These are phyloP conservation scores for Crotalus horridus DNA, from an alignment of 2,113 vertebrate species.

Conservation along the genomic window DNA sequence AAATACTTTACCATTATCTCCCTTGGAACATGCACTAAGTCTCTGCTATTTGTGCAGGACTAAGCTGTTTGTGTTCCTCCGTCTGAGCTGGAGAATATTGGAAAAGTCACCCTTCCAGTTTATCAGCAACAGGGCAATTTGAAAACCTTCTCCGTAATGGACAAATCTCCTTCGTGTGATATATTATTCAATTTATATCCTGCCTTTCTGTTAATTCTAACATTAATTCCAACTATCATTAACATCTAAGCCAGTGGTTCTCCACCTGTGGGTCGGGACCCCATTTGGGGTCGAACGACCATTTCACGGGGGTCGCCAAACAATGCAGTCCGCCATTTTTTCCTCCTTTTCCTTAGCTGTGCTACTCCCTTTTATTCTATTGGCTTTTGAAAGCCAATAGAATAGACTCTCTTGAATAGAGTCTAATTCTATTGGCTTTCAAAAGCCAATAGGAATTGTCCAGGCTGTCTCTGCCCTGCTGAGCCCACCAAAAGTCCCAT, in stretches of 20 bases:
- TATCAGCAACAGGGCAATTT: slow-evolving; percentile 57
- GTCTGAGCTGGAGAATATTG: slow-evolving; percentile 65
- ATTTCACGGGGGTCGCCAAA: too few relatives aligned
- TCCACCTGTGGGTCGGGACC: too few relatives aligned
- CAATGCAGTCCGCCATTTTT: too few relatives aligned
- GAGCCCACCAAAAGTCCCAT: too few relatives aligned
- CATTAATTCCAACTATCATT: background rate
- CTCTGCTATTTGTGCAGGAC: slow-evolving; percentile 44
- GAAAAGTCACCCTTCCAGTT: slow-evolving; percentile 51
- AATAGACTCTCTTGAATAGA: too few relatives aligned
- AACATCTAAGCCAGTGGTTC: background rate
- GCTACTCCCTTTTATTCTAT: too few relatives aligned
- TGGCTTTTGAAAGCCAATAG: too few relatives aligned
- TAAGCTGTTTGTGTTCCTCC: slow-evolving; percentile 19
- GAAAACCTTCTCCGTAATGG: slow-evolving; percentile 65
- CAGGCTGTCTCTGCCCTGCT: too few relatives aligned
- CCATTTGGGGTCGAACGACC: too few relatives aligned
- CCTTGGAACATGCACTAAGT: slow-evolving; percentile 44
- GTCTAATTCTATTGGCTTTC: too few relatives aligned
- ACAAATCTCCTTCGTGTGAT: slow-evolving; percentile 47
- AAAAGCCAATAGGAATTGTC: too few relatives aligned
- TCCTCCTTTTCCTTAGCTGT: too few relatives aligned
- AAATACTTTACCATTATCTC: slow-evolving; percentile 47
- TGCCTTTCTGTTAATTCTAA: background rate
- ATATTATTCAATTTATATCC: background rate